Base-by-base conservation (phyloP, 1,140 invertebrate species). In the Neoseiulus cucumeris region DNA sequence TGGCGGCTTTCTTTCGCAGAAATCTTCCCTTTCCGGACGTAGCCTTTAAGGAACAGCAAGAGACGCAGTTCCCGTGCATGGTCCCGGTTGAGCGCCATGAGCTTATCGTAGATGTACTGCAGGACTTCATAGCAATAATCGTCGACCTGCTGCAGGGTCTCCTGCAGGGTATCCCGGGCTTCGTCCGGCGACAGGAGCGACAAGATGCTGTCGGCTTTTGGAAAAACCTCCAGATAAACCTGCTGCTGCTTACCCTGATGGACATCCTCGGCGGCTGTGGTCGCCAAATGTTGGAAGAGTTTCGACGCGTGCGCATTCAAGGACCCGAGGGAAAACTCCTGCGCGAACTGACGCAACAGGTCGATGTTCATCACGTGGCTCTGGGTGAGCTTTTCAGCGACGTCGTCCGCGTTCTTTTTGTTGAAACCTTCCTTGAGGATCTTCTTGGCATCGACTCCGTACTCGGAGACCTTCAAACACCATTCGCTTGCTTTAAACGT, bases 341-440 rank as follows among this genome's bases (percentile, higher is more conserved):
- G 51, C 22, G 51, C 51, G 22, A 59, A 59, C 22, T 59, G 51
- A 6, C 33, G 25, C 17, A 59, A 14, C 6, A 59, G 51, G 22
- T 59, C 51, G 33, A 59, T 59, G 51, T 59, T 59, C 14, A 59
- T 33, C 25, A 29, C 33, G 14, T 17, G 25, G 51, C 51, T 59
- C 33, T 59, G 51, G 51, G 51, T 59, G 51, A 59, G 51, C 22
- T 59, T 59, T 33, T 59, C 51, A 17, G 51, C 51, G 14, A 59
- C 51, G 51, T 59, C 51, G 22, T 59, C 51, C 2, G 51, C 51
- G 33, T 59, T 59, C 14, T 33, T 25, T 20, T 59, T 25, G 51
- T 59, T 59, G 22, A 59, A 59, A 20, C 51, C 51, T 9, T 59
- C 51, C 51, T 59, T 59, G 2, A 59, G 14, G 22, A 59, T 59